Conservation (phyloP, 2,888 invertebrate species). For the Steinernema scapterisci region DNA sequence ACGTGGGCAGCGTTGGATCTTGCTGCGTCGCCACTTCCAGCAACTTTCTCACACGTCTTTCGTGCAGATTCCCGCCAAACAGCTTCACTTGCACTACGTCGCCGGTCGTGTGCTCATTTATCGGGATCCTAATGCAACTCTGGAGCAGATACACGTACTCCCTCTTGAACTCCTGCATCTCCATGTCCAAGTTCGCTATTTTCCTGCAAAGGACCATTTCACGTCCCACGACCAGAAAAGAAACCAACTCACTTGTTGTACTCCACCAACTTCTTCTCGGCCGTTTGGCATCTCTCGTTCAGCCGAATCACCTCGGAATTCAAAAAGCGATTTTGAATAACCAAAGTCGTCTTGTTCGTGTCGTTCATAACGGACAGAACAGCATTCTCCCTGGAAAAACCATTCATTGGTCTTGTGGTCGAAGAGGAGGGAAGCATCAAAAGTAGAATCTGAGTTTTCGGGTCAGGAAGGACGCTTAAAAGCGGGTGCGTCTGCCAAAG, state of each 20-base stretch:
- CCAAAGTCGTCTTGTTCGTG: constrained; percentile 39
- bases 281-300: constrained; percentile 68
- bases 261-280: constrained; percentile 55
- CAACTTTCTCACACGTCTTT: constrained; percentile 68
- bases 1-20: constrained; percentile 71
- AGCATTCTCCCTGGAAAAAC: constrained; percentile 19
- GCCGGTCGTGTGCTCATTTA: constrained; percentile 68
- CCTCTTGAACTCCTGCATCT: constrained; percentile 70
- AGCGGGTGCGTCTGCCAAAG: no score
- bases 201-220: constrained; percentile 59
- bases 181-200: constrained; percentile 67
- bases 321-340: constrained; percentile 70
- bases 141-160: constrained; percentile 71
- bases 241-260: constrained; percentile 36
- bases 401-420: no score
- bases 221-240: neutral
- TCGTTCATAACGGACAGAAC: constrained; percentile 31
- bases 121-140: constrained; percentile 70
- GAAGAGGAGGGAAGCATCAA: no score
- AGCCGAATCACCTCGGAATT: constrained; percentile 71
- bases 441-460: no score
- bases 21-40: constrained; percentile 70
- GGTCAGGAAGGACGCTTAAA: no score
- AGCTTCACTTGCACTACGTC: constrained; percentile 71
- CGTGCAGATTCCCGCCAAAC: constrained; percentile 71